phyloP scores from a whole-genome alignment of 2,888 invertebrate species.

The Doris montereyensis region DNA sequence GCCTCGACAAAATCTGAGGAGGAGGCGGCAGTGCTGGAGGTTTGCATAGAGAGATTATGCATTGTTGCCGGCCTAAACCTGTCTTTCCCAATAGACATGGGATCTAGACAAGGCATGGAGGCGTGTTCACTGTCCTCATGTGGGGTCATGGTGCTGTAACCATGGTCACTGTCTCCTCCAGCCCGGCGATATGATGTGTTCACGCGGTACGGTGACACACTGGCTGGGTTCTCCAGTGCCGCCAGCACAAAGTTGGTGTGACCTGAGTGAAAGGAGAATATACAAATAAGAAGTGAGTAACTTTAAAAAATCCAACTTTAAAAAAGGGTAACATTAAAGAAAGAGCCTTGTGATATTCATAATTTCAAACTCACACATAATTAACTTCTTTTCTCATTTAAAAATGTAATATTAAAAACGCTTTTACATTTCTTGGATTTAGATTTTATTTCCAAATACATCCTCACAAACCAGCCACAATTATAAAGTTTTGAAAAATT shows the following conservation, averaged over 20 bases:
- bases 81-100: constrained; percentile 68
- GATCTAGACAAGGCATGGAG: constrained; percentile 70
- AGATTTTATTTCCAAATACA: too few relatives aligned
- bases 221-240: constrained; percentile 77
- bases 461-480: too few relatives aligned
- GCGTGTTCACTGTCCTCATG: constrained; percentile 72
- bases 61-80: constrained; percentile 66
- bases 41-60: too few relatives aligned
- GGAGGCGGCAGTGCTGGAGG: constrained; percentile 65
- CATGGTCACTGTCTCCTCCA: constrained; percentile 90
- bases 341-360: too few relatives aligned
- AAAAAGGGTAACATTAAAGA: too few relatives aligned
- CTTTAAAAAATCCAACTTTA: too few relatives aligned
- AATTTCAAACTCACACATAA: too few relatives aligned
- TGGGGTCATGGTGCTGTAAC: constrained; percentile 80
- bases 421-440: too few relatives aligned
- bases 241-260: constrained; percentile 71
- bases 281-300: too few relatives aligned
- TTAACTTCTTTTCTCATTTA: too few relatives aligned
- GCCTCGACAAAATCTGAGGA: constrained; percentile 56
- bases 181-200: constrained; percentile 85
- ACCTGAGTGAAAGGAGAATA: constrained; percentile 59
- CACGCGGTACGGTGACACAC: constrained; percentile 89
- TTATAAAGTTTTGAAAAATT: too few relatives aligned
- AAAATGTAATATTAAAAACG: too few relatives aligned